phyloP scores from a whole-genome alignment of 2,797 vertebrate species.

The Mastacembelus armatus region DNA sequence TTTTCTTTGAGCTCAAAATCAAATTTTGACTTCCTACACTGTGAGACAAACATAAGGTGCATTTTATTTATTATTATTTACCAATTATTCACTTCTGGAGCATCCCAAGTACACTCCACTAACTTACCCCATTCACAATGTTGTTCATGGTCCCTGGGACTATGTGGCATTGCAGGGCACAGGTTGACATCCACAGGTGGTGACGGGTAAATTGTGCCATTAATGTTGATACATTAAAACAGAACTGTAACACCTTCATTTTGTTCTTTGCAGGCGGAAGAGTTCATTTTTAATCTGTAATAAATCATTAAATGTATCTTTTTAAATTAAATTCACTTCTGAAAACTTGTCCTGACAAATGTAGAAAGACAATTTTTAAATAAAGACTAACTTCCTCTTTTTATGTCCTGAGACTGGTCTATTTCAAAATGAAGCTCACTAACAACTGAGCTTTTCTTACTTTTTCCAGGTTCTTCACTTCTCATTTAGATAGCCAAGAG shows the following conservation, averaged over 20 bases:
- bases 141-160: conserved; percentile 48
- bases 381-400: conserved; percentile 65
- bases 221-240: conserved; percentile 12
- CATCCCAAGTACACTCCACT: conserved; percentile 1
- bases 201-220: conserved; percentile 10
- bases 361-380: conserved; percentile 62
- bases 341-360: conserved; percentile 41
- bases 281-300: conserved; percentile 83
- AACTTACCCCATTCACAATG: conserved; percentile 26
- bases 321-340: conserved; percentile 19
- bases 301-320: conserved; percentile 62
- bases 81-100: neutral
- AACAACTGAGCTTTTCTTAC: neutral
- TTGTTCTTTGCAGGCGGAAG: conserved; percentile 81
- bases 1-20: neutral
- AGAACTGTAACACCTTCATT: conserved; percentile 47
- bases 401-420: conserved; percentile 43
- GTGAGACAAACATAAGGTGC: neutral
- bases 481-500: conserved; percentile 12
- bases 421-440: conserved; percentile 21
- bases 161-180: conserved; percentile 50
- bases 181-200: conserved; percentile 44
- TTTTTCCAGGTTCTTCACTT: neutral
- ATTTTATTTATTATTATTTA: neutral
- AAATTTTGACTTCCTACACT: neutral